A percentile compares a stretch with the other conserved stretches of the same genome.
phyloP scores from a whole-genome alignment of 2,113 vertebrate genomes.

The Nipponia nippon region DNA sequence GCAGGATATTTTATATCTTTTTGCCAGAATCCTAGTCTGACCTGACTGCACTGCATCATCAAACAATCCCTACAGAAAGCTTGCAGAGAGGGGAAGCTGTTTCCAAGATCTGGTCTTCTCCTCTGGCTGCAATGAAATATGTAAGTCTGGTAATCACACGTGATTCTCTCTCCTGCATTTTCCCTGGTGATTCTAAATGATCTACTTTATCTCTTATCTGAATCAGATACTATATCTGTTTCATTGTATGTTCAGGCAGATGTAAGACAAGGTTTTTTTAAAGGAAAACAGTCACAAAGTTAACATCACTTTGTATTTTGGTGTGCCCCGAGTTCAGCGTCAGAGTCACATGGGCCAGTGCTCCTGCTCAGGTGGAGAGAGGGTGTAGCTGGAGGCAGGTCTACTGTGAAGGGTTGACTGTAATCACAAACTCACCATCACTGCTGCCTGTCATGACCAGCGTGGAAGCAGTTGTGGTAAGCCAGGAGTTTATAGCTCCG shows the following conservation, averaged over 20 bases:
- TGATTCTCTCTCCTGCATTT: neutral
- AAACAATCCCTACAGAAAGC: neutral
- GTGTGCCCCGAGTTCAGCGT: neutral
- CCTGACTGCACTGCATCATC: neutral
- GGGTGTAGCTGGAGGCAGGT: neutral
- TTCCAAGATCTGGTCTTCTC: neutral
- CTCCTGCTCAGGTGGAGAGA: neutral
- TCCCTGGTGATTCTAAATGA: neutral
- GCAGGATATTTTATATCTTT: neutral
- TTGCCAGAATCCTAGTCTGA: neutral
- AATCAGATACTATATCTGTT: neutral
- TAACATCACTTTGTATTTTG: neutral
- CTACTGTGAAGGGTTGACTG: neutral
- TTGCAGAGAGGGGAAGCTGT: neutral
- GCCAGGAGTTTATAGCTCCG: neutral
- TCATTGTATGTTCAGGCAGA: neutral
- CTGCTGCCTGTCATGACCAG: neutral
- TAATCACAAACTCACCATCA: rapidly evolving
- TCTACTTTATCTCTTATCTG: neutral
- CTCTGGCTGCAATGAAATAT: neutral
- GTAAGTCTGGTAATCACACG: neutral
- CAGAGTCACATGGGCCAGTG: neutral
- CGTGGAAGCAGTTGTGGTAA: neutral
- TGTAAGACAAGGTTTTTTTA: neutral
- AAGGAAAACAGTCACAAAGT: neutral